Evolutionary conservation across 37 sponge, comb jelly and placozoan genomes (phyloP), one percentile per base, ranked within the genome.

Genomic region (Oopsacas minuta): DNA sequence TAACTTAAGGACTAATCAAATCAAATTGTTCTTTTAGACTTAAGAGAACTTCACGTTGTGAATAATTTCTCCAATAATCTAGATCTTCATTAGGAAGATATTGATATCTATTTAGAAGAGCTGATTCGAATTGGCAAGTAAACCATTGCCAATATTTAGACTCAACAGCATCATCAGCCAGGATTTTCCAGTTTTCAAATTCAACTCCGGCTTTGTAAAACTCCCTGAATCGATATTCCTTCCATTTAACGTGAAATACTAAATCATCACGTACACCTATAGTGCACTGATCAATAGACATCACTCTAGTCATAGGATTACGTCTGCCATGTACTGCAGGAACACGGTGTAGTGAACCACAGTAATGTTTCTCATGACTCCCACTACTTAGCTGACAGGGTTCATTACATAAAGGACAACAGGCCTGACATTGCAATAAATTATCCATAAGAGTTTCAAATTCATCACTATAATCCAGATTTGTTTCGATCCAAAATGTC

Each of bases 71-170:
- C 75, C 75, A 61, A 61, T 10, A 10, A 3, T 61, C 28, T 61
- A 61, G 22, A 5, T 34, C 28, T 7, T 7, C 3, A 61, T 61
- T 61, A 61, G 20, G 22, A 25, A 3, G 30, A n/a, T 61, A 61
- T 7, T 34, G 28, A n/a, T 61, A 61, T 32, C 30, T 25, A 5
- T 34, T 10, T 61, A 61, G 22, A 25, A 61, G 22, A 3, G 20
- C 30, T 32, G 22, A 32, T n/a, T 12, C 32, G 28, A 61, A 61
- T 25, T 5, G 22, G 28, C 1, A 61, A 61, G 75, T 61, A 61
- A 61, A 61, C 75, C 75, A 61, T 61, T 61, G 75, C 75, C 75
- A 61, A 61, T 61, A 61, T 61, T 61, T 3, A 25, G 75, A 61
- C 7, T 61, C 22, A 25, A 25, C 28, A 61, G 75, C 75, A 61